Base-by-base conservation (phyloP, 2,113 vertebrate species). In the Scomber japonicus region DNA sequence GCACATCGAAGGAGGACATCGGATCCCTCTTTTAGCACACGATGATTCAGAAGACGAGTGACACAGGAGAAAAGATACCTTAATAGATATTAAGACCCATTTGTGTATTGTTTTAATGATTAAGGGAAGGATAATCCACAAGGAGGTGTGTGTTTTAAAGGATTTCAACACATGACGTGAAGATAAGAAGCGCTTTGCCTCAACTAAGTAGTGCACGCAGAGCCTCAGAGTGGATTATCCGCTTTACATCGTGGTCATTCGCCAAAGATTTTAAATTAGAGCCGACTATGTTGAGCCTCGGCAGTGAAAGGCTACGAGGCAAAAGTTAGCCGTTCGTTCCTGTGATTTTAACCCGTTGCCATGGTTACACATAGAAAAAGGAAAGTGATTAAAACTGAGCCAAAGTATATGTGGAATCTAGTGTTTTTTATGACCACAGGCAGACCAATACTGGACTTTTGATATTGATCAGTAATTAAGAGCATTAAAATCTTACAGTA, bases 101-200 rank as follows among this genome's bases (percentile, higher is more conserved):
- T 56, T 69, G 64, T 57, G 82, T 72, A 81, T 69, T 77, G 82
- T 79, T 85, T 83, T 51, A 55, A 62, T 49, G 84, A 83, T 89
- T 68, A 71, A 65, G 46, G 15, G 57, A 61, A 51, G 19, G 27
- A 54, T 76, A 56, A 79, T 85, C 72, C 49, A 69, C 54, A 0
- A 1, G 48, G 59, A 64, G 44, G 57, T 55, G 71, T 59, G 48
- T 40, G 30, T 53, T 57, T 59, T 16, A 15, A 30, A 49, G 59
- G 59, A 63, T 66, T 83, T 49, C 31, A 27, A 27, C 66, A 71
- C 57, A 31, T 5, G 17, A 53, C 31, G 4, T 17, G 11, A 19
- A 27, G 50, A 46, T 65, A 59, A 72, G 27, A 76, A 46, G 14
- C 53, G 51, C 57, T 31, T 62, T 68, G 35, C 46, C 46, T 70